A percentile compares a stretch with the other conserved stretches of the same genome.
phyloP scores from a whole-genome alignment of 2,888 invertebrate species.

The Spodoptera picta region DNA sequence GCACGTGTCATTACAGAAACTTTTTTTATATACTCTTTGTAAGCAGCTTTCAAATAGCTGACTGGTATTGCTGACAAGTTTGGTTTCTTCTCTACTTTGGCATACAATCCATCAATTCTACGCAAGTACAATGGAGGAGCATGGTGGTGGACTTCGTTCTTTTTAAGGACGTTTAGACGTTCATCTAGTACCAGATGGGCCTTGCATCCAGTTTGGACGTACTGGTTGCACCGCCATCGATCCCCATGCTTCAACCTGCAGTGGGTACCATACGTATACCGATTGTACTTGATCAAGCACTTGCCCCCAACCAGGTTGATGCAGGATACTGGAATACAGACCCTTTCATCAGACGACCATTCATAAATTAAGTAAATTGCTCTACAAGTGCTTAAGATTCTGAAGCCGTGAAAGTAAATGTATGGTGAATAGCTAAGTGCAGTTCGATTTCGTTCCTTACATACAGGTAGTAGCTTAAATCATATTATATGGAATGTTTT shows the following conservation, averaged over 20 bases:
- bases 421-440: too few species aligned
- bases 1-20: too few species aligned
- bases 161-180: constrained; percentile 23
- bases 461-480: too few species aligned
- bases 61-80: too few species aligned
- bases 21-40: too few species aligned
- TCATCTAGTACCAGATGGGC: constrained; percentile 30
- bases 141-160: constrained; percentile 24
- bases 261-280: constrained; percentile 25
- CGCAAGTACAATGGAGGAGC: constrained; percentile 22
- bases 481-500: too few species aligned
- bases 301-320: constrained; percentile 29
- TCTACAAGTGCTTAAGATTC: too few species aligned
- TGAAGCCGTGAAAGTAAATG: too few species aligned
- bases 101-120: constrained; percentile 16
- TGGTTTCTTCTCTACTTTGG: constrained; percentile 1
- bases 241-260: constrained; percentile 34
- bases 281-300: constrained; percentile 31
- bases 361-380: too few species aligned
- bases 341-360: neutral
- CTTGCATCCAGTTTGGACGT: constrained; percentile 21
- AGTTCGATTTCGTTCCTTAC: too few species aligned
- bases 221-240: constrained; percentile 43
- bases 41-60: too few species aligned
- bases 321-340: constrained; percentile 24